Evolutionary conservation across 2,113 vertebrate species (phyloP).

Genomic region (Chaetorhynchus papuensis): DNA sequence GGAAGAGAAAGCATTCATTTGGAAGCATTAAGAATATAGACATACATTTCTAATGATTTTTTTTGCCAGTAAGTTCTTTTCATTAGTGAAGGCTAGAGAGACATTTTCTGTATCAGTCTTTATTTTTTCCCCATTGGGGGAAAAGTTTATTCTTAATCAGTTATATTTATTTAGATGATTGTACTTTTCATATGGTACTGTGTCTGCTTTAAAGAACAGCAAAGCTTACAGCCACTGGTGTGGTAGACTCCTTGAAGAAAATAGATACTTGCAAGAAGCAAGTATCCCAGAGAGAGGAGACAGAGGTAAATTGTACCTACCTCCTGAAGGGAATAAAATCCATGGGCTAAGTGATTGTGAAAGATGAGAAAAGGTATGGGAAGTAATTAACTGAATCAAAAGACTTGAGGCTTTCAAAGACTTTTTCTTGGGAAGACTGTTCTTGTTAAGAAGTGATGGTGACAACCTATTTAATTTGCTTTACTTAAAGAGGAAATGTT

Average conservation of each 20-base stretch:
- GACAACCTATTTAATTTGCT: not conserved
- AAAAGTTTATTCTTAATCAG: not conserved
- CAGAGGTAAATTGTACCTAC: not conserved
- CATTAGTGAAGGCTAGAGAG: not conserved
- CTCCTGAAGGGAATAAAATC: not conserved
- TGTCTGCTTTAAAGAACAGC: not conserved
- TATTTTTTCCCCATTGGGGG: not conserved
- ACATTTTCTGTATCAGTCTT: not conserved
- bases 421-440: not conserved
- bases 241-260: not conserved
- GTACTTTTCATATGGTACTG: not conserved
- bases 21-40: not conserved
- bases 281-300: not conserved
- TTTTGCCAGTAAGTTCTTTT: not conserved
- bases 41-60: not conserved
- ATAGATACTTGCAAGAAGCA: not conserved
- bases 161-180: not conserved
- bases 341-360: not conserved
- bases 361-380: not conserved
- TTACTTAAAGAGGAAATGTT: not conserved
- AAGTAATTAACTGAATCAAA: not conserved
- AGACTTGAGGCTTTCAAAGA: not conserved
- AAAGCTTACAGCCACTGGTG: not conserved
- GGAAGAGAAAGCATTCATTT: not conserved
- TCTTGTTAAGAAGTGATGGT: not conserved